Evolutionary conservation across 2,797 vertebrate species (phyloP), one percentile per base, ranked within the genome.

Genomic region (Allobates femoralis): DNA sequence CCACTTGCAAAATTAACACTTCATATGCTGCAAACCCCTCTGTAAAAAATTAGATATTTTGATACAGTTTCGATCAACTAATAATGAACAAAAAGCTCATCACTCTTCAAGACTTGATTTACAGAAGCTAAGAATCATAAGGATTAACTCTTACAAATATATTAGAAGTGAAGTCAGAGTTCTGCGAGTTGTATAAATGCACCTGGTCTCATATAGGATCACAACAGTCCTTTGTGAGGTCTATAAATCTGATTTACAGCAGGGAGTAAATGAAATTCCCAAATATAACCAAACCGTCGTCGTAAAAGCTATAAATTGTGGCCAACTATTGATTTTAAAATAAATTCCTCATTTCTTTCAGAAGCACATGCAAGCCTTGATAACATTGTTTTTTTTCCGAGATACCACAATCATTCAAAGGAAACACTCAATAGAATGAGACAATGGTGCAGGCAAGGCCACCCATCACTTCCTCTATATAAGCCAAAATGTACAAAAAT

Each of bases 281-380:
- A 62, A 26, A 28, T 50, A 16, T 11, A 51, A 74, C 46, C 15
- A n/a, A 15, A 26, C 3, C 15, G 53, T 53, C 28, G 28, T 77
- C 30, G 56, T 2, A 75, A 7, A 37, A 69, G 46, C 6, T 19
- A 76, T 78, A 55, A 78, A 34, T 34, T 18, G 56, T 56, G 3
- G 75, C 75, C 51, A 77, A 37, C 76, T 56, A 77, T 10, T 53
- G 37, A 75, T 53, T 28, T 75, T 23, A 79, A 79, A 56, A 15
- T 46, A n/a, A 62, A 41, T 50, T 41, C 32, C 26, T 62, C 4
- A 32, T 77, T 79, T 41, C 15, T n/a, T 18, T 18, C 46, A 60
- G 23, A 62, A 79, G 55, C 55, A 79, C 56, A 79, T 79, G 34
- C 53, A 60, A 3, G n/a, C n/a, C 77, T 78, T n/a, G 77, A 79